A percentile compares a stretch with the other conserved stretches of the same genome.
Evolutionary conservation across 1,140 invertebrate species (phyloP).

Genomic region (Helicoverpa armigera): DNA sequence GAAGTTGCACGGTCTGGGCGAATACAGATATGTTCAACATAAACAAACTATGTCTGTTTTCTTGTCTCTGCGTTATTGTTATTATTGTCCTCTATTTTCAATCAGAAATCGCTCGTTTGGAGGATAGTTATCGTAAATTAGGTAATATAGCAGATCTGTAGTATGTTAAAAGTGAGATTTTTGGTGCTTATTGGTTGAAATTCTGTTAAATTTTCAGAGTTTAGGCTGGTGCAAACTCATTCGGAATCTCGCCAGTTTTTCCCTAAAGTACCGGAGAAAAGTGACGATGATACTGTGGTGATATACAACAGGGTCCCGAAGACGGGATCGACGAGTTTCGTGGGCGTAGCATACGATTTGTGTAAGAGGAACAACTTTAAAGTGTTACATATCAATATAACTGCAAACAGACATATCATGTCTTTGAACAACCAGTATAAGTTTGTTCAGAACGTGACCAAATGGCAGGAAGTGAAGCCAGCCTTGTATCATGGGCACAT

Average conservation of each 20-base stretch:
- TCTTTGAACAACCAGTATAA: constrained; percentile 96
- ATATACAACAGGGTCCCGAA: constrained; percentile 99
- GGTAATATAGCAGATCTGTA: constrained; percentile 60
- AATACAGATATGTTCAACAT: constrained; percentile 78
- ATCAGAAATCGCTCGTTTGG: constrained; percentile 78
- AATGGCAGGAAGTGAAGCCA: constrained; percentile 96
- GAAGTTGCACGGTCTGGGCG: constrained; percentile 56
- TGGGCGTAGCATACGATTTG: constrained; percentile 98
- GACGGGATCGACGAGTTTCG: constrained; percentile 99
- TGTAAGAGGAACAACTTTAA: constrained; percentile 96
- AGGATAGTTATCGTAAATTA: constrained; percentile 75
- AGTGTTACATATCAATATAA: constrained; percentile 97
- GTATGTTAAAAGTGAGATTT: background rate
- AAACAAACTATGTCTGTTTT: constrained; percentile 81
- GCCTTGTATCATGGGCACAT: constrained; percentile 99
- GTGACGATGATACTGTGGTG: constrained; percentile 91
- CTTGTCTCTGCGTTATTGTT: constrained; percentile 79
- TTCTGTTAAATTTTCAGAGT: constrained; percentile 74
- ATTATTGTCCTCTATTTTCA: constrained; percentile 82
- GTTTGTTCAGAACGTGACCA: constrained; percentile 96
- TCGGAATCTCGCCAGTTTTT: constrained; percentile 76
- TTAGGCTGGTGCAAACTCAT: constrained; percentile 74
- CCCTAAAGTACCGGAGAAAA: constrained; percentile 66
- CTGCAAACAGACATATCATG: constrained; percentile 97
- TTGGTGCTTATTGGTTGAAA: background rate